Conservation (phyloP, 2,113 vertebrate genomes). For the Rana temporaria region DNA sequence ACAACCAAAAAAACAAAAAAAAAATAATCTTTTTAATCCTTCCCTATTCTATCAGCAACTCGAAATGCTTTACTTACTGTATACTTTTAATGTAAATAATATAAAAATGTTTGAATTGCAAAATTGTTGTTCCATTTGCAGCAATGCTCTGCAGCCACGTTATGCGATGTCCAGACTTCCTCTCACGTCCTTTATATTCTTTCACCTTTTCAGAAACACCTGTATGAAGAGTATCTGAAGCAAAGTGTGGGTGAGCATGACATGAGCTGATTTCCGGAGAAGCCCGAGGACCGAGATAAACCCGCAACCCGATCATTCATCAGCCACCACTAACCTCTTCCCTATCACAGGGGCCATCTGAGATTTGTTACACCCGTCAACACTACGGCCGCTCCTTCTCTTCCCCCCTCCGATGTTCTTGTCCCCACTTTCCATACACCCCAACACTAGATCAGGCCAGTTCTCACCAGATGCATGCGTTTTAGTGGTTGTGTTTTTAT, state of each 20-base stretch:
- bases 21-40: too few relatives aligned
- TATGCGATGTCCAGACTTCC: background rate
- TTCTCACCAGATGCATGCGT: too few relatives aligned
- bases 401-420: background rate
- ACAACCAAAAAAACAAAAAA: too few relatives aligned
- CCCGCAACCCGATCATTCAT: background rate
- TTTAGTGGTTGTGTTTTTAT: too few relatives aligned
- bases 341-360: background rate
- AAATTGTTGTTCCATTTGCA: background rate
- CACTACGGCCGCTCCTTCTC: background rate
- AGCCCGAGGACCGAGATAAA: too few relatives aligned
- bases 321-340: background rate
- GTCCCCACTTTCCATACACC: background rate
- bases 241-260: conserved; percentile 83
- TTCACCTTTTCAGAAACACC: conserved; percentile 68
- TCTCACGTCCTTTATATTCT: background rate
- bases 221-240: conserved; percentile 82
- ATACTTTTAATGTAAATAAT: too few relatives aligned
- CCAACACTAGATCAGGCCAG: background rate
- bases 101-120: too few relatives aligned
- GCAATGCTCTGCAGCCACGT: background rate
- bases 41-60: too few relatives aligned
- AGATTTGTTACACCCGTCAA: background rate
- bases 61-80: too few relatives aligned
- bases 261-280: conserved; percentile 67